Conservation (phyloP, 2,888 invertebrate species). For the Catocala nupta region DNA sequence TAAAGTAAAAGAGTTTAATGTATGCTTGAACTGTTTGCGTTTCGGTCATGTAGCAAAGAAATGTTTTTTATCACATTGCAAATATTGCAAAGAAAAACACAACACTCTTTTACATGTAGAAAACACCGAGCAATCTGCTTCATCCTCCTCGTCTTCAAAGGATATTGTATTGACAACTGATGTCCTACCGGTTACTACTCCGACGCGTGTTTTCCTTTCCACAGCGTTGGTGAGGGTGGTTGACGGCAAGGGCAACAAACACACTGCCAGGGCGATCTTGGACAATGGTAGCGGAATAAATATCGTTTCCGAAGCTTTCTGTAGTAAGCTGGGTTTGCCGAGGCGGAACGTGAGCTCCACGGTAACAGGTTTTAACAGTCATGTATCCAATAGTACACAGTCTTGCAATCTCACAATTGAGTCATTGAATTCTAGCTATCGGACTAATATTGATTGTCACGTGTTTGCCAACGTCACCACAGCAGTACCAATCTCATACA, state of each 20-base stretch:
- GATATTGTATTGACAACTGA: too few species aligned
- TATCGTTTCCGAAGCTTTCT: slow-evolving; percentile 11
- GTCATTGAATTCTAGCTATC: slow-evolving; percentile 6
- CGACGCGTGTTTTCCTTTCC: slow-evolving; percentile 33
- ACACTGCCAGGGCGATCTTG: slow-evolving; percentile 19
- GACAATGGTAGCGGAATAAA: slow-evolving; percentile 33
- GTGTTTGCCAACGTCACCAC: too few species aligned
- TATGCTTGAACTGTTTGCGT: slow-evolving; percentile 26
- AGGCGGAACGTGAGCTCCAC: slow-evolving; percentile 9
- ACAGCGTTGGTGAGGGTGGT: slow-evolving; percentile 39
- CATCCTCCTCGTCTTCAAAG: too few species aligned
- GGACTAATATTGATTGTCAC: slow-evolving; percentile 32
- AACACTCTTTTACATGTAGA: slow-evolving; percentile 39
- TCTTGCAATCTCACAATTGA: slow-evolving; percentile 8
- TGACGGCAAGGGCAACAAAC: slow-evolving; percentile 14
- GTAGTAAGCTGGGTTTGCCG: slow-evolving; percentile 15
- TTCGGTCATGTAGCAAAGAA: slow-evolving; percentile 18
- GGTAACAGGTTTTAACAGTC: slow-evolving; percentile 25
- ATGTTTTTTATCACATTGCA: slow-evolving; percentile 38
- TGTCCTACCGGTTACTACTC: slow-evolving; percentile 5
- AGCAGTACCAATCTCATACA: too few species aligned
- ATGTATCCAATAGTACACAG: slow-evolving; percentile 5
- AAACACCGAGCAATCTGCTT: background rate
- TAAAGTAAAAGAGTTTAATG: slow-evolving; percentile 19
- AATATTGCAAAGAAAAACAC: slow-evolving; percentile 39